Percentiles rank a stretch among this genome's conserved stretches.
Evolutionary conservation across 2,113 vertebrate species (phyloP).

Genomic region (Lophius piscatorius): DNA sequence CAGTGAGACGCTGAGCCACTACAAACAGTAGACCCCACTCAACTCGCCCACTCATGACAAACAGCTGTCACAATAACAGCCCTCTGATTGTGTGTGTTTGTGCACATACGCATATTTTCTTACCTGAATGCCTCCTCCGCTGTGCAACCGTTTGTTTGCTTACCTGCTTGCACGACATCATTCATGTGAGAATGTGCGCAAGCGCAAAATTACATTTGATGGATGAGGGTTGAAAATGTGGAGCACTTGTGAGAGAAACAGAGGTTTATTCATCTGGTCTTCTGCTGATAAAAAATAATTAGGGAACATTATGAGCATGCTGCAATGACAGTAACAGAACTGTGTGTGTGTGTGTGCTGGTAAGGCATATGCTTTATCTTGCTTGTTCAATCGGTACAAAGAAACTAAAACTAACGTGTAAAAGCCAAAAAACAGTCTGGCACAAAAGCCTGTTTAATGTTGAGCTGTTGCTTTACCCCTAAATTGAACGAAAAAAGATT

Average conservation of each 20-base stretch:
- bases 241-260: slow-evolving; percentile 11
- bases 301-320: not conserved
- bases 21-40: slow-evolving; percentile 40
- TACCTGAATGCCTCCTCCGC: slow-evolving; percentile 20
- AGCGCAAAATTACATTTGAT: not conserved
- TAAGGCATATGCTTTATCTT: too few species aligned
- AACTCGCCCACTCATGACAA: slow-evolving; percentile 54
- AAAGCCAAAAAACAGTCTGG: too few species aligned
- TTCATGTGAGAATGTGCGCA: not conserved
- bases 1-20: slow-evolving; percentile 27
- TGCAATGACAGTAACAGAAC: slow-evolving; percentile 17
- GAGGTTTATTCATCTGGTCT: not conserved
- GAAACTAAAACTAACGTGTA: too few species aligned
- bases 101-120: slow-evolving; percentile 8
- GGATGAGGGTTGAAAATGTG: not conserved
- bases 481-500: too few species aligned
- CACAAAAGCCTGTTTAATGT: too few species aligned
- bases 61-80: slow-evolving; percentile 47
- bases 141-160: slow-evolving; percentile 3
- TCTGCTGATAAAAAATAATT: slow-evolving; percentile 15
- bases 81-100: slow-evolving; percentile 13
- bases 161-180: slow-evolving; percentile 15
- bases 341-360: not conserved
- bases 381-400: not conserved
- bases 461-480: too few species aligned